A percentile compares a stretch with the other conserved stretches of the same genome.
Evolutionary conservation across 2,113 vertebrate species (phyloP).

Genomic region (Sinocyclocheilus rhinocerous): DNA sequence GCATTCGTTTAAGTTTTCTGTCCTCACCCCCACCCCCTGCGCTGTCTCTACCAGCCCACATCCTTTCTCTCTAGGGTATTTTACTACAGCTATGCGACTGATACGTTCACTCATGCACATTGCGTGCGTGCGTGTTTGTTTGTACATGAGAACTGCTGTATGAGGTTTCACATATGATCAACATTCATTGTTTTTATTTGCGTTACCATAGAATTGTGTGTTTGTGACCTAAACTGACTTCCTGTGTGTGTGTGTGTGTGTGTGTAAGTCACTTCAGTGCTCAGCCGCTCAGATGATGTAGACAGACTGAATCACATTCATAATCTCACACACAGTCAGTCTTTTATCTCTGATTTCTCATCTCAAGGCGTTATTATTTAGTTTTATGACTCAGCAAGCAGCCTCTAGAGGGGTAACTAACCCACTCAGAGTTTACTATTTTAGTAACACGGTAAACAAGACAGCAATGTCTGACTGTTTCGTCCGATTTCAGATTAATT

Average conservation of each 20-base stretch:
- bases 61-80: conserved; percentile 4
- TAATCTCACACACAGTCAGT: background rate
- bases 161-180: background rate
- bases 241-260: background rate
- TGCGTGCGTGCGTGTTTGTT: no score
- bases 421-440: background rate
- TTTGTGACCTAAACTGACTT: background rate
- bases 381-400: background rate
- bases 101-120: background rate
- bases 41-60: background rate
- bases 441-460: background rate
- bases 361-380: background rate
- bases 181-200: background rate
- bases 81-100: background rate
- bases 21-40: no score
- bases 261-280: background rate
- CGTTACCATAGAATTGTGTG: background rate
- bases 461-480: background rate
- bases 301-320: background rate
- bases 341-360: background rate
- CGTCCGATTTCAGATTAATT: background rate
- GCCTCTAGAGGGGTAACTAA: background rate
- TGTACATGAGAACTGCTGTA: background rate
- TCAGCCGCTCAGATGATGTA: background rate
- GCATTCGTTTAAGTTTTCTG: no score